Evolutionary conservation across 1,140 invertebrate genomes (phyloP), one percentile per base, ranked within the genome.

Genomic region (Drosophila mayri): DNA sequence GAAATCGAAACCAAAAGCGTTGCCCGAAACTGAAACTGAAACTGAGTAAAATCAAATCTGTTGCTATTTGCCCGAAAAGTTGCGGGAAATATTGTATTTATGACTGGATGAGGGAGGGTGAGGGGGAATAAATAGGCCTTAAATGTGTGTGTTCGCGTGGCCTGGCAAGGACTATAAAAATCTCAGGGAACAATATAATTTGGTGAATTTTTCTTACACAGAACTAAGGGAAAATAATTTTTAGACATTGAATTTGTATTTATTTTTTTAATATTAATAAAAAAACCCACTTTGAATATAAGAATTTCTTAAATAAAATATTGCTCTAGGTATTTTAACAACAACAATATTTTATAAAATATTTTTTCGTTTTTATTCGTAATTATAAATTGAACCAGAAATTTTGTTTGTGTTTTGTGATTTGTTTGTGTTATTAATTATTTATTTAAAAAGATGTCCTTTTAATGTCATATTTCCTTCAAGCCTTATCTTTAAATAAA

Each of bases 31-130:
- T 60, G 76, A 78, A 66, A 60, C 66, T 16, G 44, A 67, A 78
- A 78, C 75, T 64, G 76, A 78, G 75, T 78, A 71, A 78, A 78
- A 78, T 71, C 76, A 78, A 78, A 78, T 80, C 72, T 83, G 71
- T 83, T 79, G 60, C 66, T 75, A 68, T 71, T 78, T 67, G 52
- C 35, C 60, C 59, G 22, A 78, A 71, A 41, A 74, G 49, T 77
- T 77, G 54, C 30, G 54, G 75, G 59, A 79, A 70, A 78, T 78
- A 72, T 75, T 54, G 67, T 72, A 60, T 83, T 81, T 83, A 70
- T 74, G 59, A 28, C 20, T 49, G 30, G 7, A 2, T 49, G 28
- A 5, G 8, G 16, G 32, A 11, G 16, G 28, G 11, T 40, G 61
- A n/a, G 62, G 66, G n/a, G 59, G 71, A 18, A 73, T 47, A 54